A percentile compares a stretch with the other conserved stretches of the same genome.
Conservation (phyloP, 2,113 vertebrate species). For the Meriones unguiculatus region DNA sequence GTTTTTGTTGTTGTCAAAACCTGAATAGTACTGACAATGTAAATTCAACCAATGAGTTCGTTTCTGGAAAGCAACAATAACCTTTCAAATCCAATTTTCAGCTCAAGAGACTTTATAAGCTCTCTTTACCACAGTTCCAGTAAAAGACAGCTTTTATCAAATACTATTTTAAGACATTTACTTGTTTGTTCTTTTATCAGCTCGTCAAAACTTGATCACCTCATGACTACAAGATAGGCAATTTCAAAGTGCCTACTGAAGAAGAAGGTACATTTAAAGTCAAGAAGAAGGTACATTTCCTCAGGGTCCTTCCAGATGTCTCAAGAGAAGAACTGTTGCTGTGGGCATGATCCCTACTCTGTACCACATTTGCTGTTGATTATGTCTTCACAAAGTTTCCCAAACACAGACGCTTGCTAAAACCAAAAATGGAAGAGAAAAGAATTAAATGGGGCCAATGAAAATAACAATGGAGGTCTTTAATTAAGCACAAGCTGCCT, state of each 20-base stretch:
- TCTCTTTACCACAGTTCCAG: not conserved
- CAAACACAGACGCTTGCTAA: not conserved
- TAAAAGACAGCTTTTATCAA: not conserved
- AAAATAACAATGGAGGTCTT: accelerated
- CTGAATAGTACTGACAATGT: not conserved
- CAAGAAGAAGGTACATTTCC: not conserved
- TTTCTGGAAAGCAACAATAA: not conserved
- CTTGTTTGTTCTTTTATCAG: not conserved
- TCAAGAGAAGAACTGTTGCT: not conserved
- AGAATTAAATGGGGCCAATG: not conserved
- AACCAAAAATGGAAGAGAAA: not conserved
- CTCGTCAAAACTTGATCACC: not conserved
- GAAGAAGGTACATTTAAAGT: not conserved
- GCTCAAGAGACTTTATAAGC: not conserved
- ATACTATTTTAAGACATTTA: not conserved
- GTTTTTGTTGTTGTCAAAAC: not conserved
- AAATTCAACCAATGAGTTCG: not conserved
- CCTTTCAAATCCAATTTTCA: not conserved
- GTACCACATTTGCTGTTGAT: not conserved
- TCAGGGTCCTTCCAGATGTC: not conserved
- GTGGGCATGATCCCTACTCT: not conserved
- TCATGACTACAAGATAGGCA: not conserved
- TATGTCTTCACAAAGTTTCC: not conserved
- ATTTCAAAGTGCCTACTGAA: not conserved
- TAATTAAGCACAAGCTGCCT: not conserved